A percentile compares a stretch with the other conserved stretches of the same genome.
phyloP scores from a whole-genome alignment of 2,888 invertebrate species.

The Lymantria dispar region DNA sequence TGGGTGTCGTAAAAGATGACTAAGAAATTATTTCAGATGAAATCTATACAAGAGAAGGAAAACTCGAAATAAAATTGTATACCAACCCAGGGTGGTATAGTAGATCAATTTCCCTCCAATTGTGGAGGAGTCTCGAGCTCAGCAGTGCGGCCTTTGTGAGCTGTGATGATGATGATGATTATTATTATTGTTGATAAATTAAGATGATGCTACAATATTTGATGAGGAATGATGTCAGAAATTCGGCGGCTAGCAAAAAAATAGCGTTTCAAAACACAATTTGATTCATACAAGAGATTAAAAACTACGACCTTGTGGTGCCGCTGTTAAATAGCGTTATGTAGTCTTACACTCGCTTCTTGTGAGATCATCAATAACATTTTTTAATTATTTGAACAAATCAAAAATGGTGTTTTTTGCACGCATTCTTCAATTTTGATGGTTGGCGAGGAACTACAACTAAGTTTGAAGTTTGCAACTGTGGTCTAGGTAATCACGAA shows the following conservation, averaged over 20 bases:
- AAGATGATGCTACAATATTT: not conserved
- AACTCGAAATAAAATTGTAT: no score
- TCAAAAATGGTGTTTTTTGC: no score
- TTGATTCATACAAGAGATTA: constrained; percentile 35
- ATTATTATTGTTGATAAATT: not conserved
- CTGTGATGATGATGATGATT: not conserved
- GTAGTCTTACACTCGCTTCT: constrained; percentile 8
- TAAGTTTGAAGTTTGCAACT: no score
- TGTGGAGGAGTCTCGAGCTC: no score
- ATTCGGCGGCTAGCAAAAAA: constrained; percentile 12
- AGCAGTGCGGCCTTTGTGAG: constrained; percentile 16
- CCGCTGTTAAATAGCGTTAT: constrained; percentile 34
- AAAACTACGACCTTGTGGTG: constrained; percentile 46
- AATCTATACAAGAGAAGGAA: no score
- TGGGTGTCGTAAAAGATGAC: not conserved
- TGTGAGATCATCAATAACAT: constrained; percentile 36
- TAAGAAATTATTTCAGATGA: no score
- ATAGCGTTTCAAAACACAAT: constrained; percentile 24
- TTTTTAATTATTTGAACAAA: constrained; percentile 6
- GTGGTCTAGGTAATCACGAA: no score
- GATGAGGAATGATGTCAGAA: constrained; percentile 17
- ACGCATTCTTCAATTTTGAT: no score
- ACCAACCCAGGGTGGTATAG: no score
- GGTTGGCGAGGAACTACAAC: no score
- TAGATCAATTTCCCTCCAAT: no score